Base-by-base conservation (phyloP, 1,140 invertebrate species). In the Octopus sinensis region DNA sequence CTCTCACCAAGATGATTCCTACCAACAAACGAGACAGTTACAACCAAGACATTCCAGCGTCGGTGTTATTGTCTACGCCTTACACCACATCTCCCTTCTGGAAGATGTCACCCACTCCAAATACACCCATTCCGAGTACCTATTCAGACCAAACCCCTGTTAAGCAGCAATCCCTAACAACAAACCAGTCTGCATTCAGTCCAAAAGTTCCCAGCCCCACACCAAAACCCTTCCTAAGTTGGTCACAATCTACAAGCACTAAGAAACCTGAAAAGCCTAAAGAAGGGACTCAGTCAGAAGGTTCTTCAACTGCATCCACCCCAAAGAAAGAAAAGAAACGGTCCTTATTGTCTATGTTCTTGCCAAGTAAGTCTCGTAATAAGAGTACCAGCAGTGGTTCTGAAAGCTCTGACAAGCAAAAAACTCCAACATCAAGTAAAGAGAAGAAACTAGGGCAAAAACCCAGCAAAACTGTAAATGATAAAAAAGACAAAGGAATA, bases 391-490 rank as follows among this genome's bases (percentile, higher is more conserved):
- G 71, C 53, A 68, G 12, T 71, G 54, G 82, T 23, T 17, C 68
- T 52, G 76, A 73, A 17, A 73, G 53, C 43, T 43, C 52, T 23
- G 75, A 54, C 12, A 80, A 83, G 43, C 76, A 53, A n/a, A 83
- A 83, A 23, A 62, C 54, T 30, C 68, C 76, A 53, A 82, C 82
- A 71, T 23, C 17, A 17, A 6, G 62, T 12, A 79, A 80, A 23
- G 79, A 81, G 51, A 82, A 62, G 17, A 83, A 83, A 76, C 73
- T 68, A n/a, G 75, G 86, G 53, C 86, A 85, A 30, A 86, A 86
- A 77, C 56, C 78, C 3, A 88, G 88, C 79, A 85, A 93, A n/a
- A 91, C 93, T 4, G 94, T 93, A 88, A 92, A 93, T 0, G 94
- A 93, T 87, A 92, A 93, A 79, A 95, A 94, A 92, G 94, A 88